These are phyloP conservation scores for Laspeyria flexula DNA, from an alignment of 2,888 invertebrate species.

Conservation along the genomic window DNA sequence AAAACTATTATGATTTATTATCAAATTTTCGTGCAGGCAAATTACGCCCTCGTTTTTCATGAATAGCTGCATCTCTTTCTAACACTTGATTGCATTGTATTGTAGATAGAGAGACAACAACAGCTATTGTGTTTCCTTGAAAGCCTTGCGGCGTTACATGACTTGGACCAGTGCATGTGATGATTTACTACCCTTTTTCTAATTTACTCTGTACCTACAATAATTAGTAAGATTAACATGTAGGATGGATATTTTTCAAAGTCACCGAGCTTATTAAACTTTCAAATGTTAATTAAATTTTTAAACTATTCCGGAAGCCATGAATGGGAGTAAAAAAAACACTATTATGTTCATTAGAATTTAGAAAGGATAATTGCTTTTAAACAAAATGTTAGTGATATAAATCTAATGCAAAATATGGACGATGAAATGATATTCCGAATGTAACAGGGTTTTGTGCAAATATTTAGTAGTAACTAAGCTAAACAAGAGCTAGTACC, in stretches of 20 bases:
- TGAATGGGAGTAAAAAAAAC: conserved; percentile 29
- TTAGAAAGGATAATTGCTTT: neutral
- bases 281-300: conserved; percentile 61
- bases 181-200: conserved; percentile 79
- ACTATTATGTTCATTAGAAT: conserved; percentile 18
- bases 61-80: conserved; percentile 70
- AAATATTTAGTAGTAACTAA: conserved; percentile 48
- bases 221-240: conserved; percentile 81
- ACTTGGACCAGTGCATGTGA: conserved; percentile 66
- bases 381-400: neutral
- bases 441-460: conserved; percentile 35
- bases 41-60: conserved; percentile 79
- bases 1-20: conserved; percentile 86
- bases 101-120: conserved; percentile 66
- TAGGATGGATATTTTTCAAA: conserved; percentile 71
- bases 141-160: conserved; percentile 72
- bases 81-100: conserved; percentile 42
- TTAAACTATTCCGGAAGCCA: conserved; percentile 56
- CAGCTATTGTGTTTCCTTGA: conserved; percentile 70
- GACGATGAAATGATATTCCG: conserved; percentile 39
- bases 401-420: conserved; percentile 28
- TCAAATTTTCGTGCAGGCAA: conserved; percentile 85
- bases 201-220: conserved; percentile 71
- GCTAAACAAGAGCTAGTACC: conserved; percentile 48
- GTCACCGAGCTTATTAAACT: conserved; percentile 62